Evolutionary conservation across 2,888 invertebrate species (phyloP).

Genomic region (Phalangium opilio): DNA sequence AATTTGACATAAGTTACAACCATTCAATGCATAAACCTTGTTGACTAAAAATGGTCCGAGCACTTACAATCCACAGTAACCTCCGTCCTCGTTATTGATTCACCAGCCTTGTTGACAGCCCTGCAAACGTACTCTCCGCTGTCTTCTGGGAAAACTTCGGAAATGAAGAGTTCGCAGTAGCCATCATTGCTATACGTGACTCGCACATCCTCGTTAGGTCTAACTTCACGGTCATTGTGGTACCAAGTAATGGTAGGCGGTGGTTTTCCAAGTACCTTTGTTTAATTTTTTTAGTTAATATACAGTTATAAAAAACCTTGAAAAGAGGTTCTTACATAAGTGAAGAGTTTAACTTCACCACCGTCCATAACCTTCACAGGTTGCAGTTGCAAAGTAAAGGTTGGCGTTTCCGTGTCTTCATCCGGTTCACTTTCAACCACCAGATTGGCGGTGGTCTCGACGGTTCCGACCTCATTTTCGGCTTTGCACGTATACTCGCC

Average conservation of each 20-base stretch:
- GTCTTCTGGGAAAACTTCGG: slow-evolving; percentile 74
- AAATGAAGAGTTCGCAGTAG: slow-evolving; percentile 60
- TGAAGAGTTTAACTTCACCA: slow-evolving; percentile 44
- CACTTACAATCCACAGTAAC: slow-evolving; percentile 31
- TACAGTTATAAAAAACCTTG: too few relatives aligned
- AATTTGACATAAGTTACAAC: slow-evolving; percentile 25
- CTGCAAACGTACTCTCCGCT: slow-evolving; percentile 85
- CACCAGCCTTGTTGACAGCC: slow-evolving; percentile 79
- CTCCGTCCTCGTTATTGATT: slow-evolving; percentile 42
- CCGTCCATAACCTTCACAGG: slow-evolving; percentile 75
- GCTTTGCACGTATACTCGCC: slow-evolving; percentile 25
- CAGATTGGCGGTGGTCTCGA: slow-evolving; percentile 18
- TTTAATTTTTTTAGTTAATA: too few relatives aligned
- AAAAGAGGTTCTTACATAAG: slow-evolving; percentile 10
- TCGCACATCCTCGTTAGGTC: slow-evolving; percentile 47
- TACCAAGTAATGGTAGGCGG: slow-evolving; percentile 26
- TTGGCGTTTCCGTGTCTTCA: slow-evolving; percentile 50
- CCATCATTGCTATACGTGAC: slow-evolving; percentile 49
- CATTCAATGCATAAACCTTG: too few relatives aligned
- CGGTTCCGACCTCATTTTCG: slow-evolving; percentile 21
- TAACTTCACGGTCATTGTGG: slow-evolving; percentile 48
- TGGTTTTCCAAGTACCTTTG: slow-evolving; percentile 21
- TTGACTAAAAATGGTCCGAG: not conserved
- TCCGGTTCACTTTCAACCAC: slow-evolving; percentile 31
- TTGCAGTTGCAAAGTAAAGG: slow-evolving; percentile 54